Evolutionary conservation across 2,888 invertebrate genomes (phyloP), one percentile per base, ranked within the genome.

Genomic region (Amblyjoppa fuscipennis): DNA sequence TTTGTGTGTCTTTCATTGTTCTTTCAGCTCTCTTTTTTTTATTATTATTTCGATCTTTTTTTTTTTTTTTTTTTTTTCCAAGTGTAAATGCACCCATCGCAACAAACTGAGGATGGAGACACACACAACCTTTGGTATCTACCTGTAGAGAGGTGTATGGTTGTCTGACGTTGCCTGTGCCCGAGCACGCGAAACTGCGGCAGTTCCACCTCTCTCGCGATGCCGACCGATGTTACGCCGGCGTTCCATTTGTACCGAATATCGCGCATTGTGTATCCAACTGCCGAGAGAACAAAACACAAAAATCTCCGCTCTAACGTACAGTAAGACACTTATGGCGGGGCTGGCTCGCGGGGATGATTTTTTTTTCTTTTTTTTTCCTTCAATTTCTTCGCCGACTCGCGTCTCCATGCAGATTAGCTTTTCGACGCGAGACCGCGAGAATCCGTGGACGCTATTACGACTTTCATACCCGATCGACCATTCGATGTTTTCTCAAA

Each of bases 241-340:
- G 97, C 97, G 96, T 97, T 97, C 98, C 98, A 99, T 96, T 97
- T 97, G 96, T 98, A 98, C 95, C 98, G 97, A 96, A 98, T 98
- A 97, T 98, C 98, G 96, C 97, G 97, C 98, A 98, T 98, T 96
- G 98, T 98, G 97, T 98, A 98, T 96, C 98, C 98, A 97, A 98
- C 98, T 98, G 95, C 94, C 93, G 93, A 94, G 93, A 94, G 91
- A 92, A 94, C 93, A 94, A 94, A 94, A 94, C 93, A 94, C 94
- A 94, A 93, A 94, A 93, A 93, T 93, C 92, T 92, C 92, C 93
- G 93, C 92, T 94, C 94, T 94, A 94, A 93, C 93, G 92, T 93
- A 93, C 92, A 93, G 91, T 91, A 92, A 91, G 89, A 91, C 89
- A 91, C 90, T 90, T 87, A 90, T 88, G 88, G 86, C 86, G 84